A percentile compares a stretch with the other conserved stretches of the same genome.
Conservation (phyloP, 2,888 invertebrate species). For the Caenorhabditis drosophilae region DNA sequence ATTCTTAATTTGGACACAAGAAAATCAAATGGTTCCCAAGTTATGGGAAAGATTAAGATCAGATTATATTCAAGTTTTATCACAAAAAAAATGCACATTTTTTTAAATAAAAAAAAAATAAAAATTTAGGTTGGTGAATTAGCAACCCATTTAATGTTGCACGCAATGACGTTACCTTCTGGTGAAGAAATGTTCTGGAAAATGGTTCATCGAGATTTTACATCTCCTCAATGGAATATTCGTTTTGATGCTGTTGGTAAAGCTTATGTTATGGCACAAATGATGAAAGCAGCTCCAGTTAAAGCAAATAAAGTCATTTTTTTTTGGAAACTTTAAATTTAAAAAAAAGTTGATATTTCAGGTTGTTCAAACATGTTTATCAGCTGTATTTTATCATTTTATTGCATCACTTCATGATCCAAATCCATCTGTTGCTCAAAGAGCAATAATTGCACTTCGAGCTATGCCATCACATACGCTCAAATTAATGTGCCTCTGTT, state of each 20-base stretch:
- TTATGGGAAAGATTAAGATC: slow-evolving; percentile 71
- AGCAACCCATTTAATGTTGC: slow-evolving; percentile 87
- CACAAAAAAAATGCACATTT: too few species aligned
- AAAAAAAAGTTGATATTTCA: too few species aligned
- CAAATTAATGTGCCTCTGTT: slow-evolving; percentile 75
- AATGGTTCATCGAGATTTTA: slow-evolving; percentile 92
- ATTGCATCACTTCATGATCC: slow-evolving; percentile 94
- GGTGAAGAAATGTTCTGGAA: slow-evolving; percentile 95
- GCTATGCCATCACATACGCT: slow-evolving; percentile 60
- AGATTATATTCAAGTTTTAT: slow-evolving; percentile 71
- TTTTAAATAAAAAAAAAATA: too few species aligned
- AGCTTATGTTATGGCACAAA: slow-evolving; percentile 87
- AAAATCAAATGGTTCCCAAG: slow-evolving; percentile 91
- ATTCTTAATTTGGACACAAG: slow-evolving; percentile 73
- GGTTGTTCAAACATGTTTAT: slow-evolving; percentile 86
- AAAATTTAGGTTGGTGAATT: slow-evolving; percentile 91
- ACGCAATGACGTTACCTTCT: slow-evolving; percentile 89
- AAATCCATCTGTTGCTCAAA: slow-evolving; percentile 91
- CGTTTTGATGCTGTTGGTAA: slow-evolving; percentile 94
- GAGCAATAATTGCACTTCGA: slow-evolving; percentile 64
- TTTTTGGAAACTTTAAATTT: too few species aligned
- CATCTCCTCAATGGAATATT: slow-evolving; percentile 84
- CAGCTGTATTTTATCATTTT: slow-evolving; percentile 94
- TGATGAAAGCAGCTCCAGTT: slow-evolving; percentile 88
- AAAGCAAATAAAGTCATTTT: slow-evolving; percentile 79